phyloP scores from a whole-genome alignment of 2,797 vertebrate genomes.

The Percopsis omiscomaycus region DNA sequence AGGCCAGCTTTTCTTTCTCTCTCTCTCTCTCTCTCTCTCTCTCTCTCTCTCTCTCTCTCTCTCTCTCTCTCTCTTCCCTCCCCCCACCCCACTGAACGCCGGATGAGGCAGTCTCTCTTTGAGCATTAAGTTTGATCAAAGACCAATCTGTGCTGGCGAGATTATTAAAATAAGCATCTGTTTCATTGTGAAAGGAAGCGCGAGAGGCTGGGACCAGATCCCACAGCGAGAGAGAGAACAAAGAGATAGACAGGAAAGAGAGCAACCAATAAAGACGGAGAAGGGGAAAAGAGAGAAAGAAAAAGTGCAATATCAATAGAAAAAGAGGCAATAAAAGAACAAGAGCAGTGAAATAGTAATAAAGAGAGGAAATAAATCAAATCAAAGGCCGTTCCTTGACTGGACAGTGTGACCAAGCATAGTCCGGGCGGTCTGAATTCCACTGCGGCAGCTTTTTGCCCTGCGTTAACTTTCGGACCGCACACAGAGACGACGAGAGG shows the following conservation, averaged over 20 bases:
- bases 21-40: not conserved
- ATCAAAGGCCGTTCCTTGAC: slow-evolving; percentile 48
- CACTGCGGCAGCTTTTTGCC: slow-evolving; percentile 53
- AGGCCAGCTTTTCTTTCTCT: slow-evolving; percentile 23
- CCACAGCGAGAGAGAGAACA: slow-evolving; percentile 39
- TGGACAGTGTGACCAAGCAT: slow-evolving; percentile 56
- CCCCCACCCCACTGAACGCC: slow-evolving; percentile 4
- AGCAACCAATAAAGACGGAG: slow-evolving; percentile 17
- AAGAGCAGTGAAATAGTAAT: slow-evolving; percentile 46
- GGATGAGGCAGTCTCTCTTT: slow-evolving; percentile 58
- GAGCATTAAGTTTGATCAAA: slow-evolving; percentile 73
- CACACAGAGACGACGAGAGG: slow-evolving; percentile 59
- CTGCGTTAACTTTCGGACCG: slow-evolving; percentile 55
- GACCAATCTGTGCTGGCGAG: slow-evolving; percentile 66
- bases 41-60: no score
- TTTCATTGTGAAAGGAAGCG: slow-evolving; percentile 58
- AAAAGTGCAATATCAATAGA: slow-evolving; percentile 25
- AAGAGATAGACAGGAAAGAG: slow-evolving; percentile 5
- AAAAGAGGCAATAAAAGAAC: slow-evolving; percentile 26
- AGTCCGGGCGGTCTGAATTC: slow-evolving; percentile 54
- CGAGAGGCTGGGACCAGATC: slow-evolving; percentile 55
- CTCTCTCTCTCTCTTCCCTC: not conserved
- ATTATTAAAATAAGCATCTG: slow-evolving; percentile 77
- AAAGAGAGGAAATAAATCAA: slow-evolving; percentile 58
- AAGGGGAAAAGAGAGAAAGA: slow-evolving; percentile 27